Percentiles rank a stretch among this genome's conserved stretches.
These are phyloP conservation scores for Girardia tigrina DNA, from an alignment of 2,888 invertebrate species.

Conservation along the genomic window DNA sequence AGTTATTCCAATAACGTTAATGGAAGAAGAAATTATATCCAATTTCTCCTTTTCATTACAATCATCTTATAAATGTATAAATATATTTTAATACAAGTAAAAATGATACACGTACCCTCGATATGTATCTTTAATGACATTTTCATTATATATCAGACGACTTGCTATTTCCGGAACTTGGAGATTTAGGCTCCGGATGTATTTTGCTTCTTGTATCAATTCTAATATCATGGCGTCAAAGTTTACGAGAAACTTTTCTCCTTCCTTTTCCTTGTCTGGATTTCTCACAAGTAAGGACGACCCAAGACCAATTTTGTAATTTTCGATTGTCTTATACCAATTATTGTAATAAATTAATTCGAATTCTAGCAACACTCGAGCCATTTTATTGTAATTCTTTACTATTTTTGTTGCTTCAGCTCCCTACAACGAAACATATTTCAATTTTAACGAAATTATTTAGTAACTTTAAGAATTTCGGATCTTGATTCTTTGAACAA, in stretches of 20 bases:
- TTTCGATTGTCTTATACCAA: conserved; percentile 48
- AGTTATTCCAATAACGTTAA: too few species aligned
- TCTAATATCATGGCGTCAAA: conserved; percentile 50
- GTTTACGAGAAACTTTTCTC: conserved; percentile 47
- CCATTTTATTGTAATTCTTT: conserved; percentile 51
- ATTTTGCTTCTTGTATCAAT: conserved; percentile 49
- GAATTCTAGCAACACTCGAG: conserved; percentile 49
- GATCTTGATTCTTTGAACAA: conserved; percentile 46
- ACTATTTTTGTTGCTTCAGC: conserved; percentile 49
- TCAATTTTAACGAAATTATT: not conserved
- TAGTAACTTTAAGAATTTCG: conserved; percentile 46
- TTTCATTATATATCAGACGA: conserved; percentile 45
- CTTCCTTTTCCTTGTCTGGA: conserved; percentile 41
- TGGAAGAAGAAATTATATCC: too few species aligned
- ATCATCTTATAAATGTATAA: too few species aligned
- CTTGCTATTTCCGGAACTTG: conserved; percentile 48
- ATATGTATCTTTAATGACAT: conserved; percentile 43
- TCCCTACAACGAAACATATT: conserved; percentile 39
- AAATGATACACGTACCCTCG: conserved; percentile 40
- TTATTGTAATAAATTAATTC: conserved; percentile 50
- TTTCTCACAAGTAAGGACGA: conserved; percentile 55
- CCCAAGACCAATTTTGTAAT: conserved; percentile 45
- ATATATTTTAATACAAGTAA: not conserved
- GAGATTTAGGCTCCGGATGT: conserved; percentile 46
- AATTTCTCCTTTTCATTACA: too few species aligned